Evolutionary conservation across 2,113 vertebrate species (phyloP), one percentile per base, ranked within the genome.

Genomic region (Dryoscopus gambensis): DNA sequence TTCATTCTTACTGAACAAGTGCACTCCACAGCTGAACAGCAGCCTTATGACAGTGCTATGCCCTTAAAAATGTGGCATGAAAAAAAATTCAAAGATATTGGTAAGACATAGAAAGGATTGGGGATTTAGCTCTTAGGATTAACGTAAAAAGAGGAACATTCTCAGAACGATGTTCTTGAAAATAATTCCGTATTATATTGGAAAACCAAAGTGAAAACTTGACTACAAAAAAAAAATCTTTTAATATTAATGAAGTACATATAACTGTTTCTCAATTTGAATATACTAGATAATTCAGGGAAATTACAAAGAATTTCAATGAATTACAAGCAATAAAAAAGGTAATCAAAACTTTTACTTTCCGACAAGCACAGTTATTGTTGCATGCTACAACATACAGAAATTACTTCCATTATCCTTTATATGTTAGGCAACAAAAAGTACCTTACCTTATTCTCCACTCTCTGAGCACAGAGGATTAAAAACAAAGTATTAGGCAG

Each of bases 361-460:
- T 83, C 60, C 64, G 89, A 68, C 53, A 84, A 90, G 64, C 4
- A 13, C 24, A 74, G 64, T 84, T 90, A 82, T 20, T 60, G 49
- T 64, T 67, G 56, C 90, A 89, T 56, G 65, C 81, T 81, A 79
- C 69, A 87, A 65, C 64, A 76, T 73, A 73, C n/a, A 90, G 57
- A 93, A 92, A 89, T 96, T 60, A 75, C 42, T 75, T 76, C 49
- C n/a, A 80, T 62, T 75, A 94, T 67, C 87, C 73, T 74, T 91
- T 85, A 67, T 73, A 85, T 14, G n/a, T 89, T 16, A 69, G 76
- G 40, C 49, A 87, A 77, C 24, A 84, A 79, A 81, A 94, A 95
- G 79, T 46, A 95, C 75, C 95, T 97, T 95, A 97, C 96, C 97
- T 96, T 93, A 87, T 69, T 78, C 90, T 62, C 92, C 90, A 84